These are phyloP conservation scores for Eledone cirrhosa DNA, from an alignment of 2,888 invertebrate species.

Conservation along the genomic window DNA sequence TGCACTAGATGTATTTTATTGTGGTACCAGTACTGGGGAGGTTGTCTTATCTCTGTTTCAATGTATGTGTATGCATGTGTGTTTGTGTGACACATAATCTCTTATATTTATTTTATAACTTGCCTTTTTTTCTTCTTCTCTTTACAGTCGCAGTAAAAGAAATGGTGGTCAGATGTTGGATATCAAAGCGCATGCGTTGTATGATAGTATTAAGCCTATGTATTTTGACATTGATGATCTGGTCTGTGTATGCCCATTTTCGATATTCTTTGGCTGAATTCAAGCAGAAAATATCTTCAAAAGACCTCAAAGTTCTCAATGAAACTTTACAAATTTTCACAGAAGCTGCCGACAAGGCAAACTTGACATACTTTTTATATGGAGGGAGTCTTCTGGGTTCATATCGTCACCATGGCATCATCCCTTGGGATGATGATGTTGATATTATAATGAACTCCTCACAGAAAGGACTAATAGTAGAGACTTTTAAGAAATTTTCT, in stretches of 20 bases:
- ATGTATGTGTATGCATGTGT: too few species aligned
- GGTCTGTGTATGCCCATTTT: not conserved
- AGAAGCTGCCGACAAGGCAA: slow-evolving; percentile 33
- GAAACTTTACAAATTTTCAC: slow-evolving; percentile 36
- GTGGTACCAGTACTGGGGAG: too few species aligned
- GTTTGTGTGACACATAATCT: too few species aligned
- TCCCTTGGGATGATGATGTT: slow-evolving; percentile 54
- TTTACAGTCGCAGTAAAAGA: not conserved
- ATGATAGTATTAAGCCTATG: not conserved
- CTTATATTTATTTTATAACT: too few species aligned
- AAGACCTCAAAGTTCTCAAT: not conserved
- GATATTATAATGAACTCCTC: slow-evolving; percentile 44
- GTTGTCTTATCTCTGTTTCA: too few species aligned
- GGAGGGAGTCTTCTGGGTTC: slow-evolving; percentile 48
- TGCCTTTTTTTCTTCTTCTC: not conserved
- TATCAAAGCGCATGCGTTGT: too few species aligned
- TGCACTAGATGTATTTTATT: too few species aligned
- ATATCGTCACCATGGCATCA: slow-evolving; percentile 46
- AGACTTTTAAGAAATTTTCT: slow-evolving; percentile 28
- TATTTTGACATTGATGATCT: not conserved
- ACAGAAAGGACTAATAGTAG: slow-evolving; percentile 32
- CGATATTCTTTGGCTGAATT: not conserved
- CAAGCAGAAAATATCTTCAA: not conserved
- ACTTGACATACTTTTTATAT: slow-evolving; percentile 43
- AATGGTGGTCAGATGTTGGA: too few species aligned